Evolutionary conservation across 2,113 vertebrate genomes (phyloP), one percentile per base, ranked within the genome.

Genomic region (Sceloporus tristichus): DNA sequence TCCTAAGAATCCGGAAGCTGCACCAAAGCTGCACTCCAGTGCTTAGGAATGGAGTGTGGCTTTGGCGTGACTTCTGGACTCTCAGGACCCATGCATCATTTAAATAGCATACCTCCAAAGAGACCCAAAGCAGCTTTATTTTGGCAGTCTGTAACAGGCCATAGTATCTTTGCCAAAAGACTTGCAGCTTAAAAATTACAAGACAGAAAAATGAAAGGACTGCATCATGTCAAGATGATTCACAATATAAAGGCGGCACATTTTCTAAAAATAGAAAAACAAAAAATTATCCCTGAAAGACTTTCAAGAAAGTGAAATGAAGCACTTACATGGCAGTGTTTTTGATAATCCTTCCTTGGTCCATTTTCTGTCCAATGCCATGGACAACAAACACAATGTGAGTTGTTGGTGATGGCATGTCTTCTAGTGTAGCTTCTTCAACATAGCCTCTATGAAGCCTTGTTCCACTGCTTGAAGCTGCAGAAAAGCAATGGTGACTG

Each of bases 351-450:
- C 99, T 98, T 38, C 98, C 98, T 96, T 99, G 98, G 96, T 99
- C 99, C 98, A 99, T 99, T 95, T 99, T 99, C 97, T 99, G 99
- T 78, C 99, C 99, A 87, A 99, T 99, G 27, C 99, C 99, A 92
- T 99, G 99, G n/a, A 99, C 98, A 83, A 99, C 99, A 95, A 99
- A 99, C 85, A 99, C 98, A 54, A 99, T 97, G 92, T 99, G 99
- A 19, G 98, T 98, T 0, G 98, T 98, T 89, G 98, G 98, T 10
- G 98, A 98, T 18, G 98, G 98, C 85, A 98, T 98, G 95, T 99
- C 98, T 93, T 99, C 98, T 11, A 98, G 97, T 0, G 98, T 98
- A 29, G 99, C 98, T 96, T 99, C 99, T 94, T 99, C 99, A 29
- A 99, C 98, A 21, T 97, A 99, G 84, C 99, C 99, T 86, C 99